Base-by-base conservation (phyloP, 2,113 vertebrate species). In the Piaya cayana region DNA sequence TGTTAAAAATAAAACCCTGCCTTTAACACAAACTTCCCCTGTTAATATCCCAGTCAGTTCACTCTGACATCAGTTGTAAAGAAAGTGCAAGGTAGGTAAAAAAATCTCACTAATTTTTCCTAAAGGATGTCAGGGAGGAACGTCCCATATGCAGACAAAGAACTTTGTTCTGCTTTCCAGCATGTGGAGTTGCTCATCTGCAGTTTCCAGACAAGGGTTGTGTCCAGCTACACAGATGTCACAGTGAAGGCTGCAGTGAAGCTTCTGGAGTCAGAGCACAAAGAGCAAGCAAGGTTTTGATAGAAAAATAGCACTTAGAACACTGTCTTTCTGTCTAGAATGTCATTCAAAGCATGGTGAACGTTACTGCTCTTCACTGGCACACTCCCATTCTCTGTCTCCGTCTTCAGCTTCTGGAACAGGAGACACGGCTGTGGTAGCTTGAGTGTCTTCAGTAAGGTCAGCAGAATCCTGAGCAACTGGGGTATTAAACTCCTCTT, bases 121-220 rank as follows among this genome's bases (percentile, higher is more conserved):
- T 75, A 6, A 42, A 63, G 32, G 34, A 1, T 0, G 0, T 12
- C 32, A 9, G 5, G 26, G 32, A 80, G 9, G 12, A 19, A 30
- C 7, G 43, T 29, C 69, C 67, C 23, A 23, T 37, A 10, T 11
- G 23, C 62, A 85, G 69, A 59, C 67, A 49, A 59, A 59, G 59
- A 78, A 21, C 47, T 9, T 8, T 6, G 15, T 47, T 83, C 36
- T n/a, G 36, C 34, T 52, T 75, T 34, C 75, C 9, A 3, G 4
- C 22, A 12, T 8, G 21, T 0, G 0, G 17, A 75, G 45, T 10
- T 74, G 52, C 50, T 79, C 45, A 11, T 23, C n/a, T 70, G 68
- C 63, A 75, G 52, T 23, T 52, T 4, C 32, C 56, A 79, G 55
- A 42, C 13, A 7, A 9, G 14, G 49, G 34, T n/a, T 84, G 59